Evolutionary conservation across 2,797 vertebrate genomes (phyloP).

Genomic region (Cirrhinus mrigala): DNA sequence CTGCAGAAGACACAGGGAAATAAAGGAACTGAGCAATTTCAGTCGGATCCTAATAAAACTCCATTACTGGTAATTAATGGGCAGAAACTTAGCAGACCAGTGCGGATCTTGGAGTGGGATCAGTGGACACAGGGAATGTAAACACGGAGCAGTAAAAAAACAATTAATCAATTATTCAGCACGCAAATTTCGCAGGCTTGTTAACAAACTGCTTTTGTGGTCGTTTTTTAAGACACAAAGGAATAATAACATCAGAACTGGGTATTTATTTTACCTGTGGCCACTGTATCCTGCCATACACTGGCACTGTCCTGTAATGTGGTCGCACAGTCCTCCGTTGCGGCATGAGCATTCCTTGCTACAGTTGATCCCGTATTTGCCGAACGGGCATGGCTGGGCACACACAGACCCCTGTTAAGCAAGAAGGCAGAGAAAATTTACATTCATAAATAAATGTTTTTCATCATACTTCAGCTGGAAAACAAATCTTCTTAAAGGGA

Average conservation of each 20-base stretch:
- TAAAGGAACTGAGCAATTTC: conserved; percentile 78
- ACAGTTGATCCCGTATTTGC: conserved; percentile 95
- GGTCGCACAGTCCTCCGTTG: conserved; percentile 93
- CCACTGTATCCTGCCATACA: conserved; percentile 93
- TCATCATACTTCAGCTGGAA: too few relatives aligned
- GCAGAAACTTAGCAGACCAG: conserved; percentile 70
- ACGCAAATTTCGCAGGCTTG: neutral
- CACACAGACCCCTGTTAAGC: conserved; percentile 90
- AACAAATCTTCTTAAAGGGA: too few relatives aligned
- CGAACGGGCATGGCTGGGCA: conserved; percentile 91
- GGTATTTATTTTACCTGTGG: conserved; percentile 83
- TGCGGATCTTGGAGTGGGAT: conserved; percentile 72
- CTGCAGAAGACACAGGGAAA: conserved; percentile 72
- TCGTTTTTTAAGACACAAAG: conserved; percentile 1
- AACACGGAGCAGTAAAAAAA: conserved; percentile 66
- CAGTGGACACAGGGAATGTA: conserved; percentile 70
- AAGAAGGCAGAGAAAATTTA: conserved; percentile 4
- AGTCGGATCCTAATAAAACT: conserved; percentile 79
- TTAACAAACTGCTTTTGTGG: conserved; percentile 15
- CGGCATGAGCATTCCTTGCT: conserved; percentile 96
- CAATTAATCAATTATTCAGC: conserved; percentile 37
- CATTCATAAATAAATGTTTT: neutral
- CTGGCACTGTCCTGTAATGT: conserved; percentile 91
- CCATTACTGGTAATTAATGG: conserved; percentile 85
- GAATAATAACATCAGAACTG: neutral